Evolutionary conservation across 2,113 vertebrate genomes (phyloP).

Genomic region (Pagrus major): DNA sequence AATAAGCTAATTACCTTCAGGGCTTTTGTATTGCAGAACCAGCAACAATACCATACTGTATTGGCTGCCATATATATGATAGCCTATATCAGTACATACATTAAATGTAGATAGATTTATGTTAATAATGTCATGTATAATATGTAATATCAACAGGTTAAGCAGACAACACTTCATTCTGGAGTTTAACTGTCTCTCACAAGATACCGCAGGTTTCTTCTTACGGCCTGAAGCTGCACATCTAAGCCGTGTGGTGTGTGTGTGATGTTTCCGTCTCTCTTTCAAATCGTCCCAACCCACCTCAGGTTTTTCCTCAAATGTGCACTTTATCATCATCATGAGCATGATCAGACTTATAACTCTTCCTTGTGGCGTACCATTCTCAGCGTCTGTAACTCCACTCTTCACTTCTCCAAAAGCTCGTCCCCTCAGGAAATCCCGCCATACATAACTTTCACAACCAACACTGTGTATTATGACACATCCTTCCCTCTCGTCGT

Average conservation of each 20-base stretch:
- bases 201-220: no score
- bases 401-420: not conserved
- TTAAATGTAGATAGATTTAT: no score
- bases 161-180: no score
- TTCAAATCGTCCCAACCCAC: not conserved
- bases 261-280: not conserved
- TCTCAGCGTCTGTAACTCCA: not conserved
- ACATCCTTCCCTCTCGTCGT: not conserved
- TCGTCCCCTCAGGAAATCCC: not conserved
- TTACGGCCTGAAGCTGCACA: no score
- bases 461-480: not conserved
- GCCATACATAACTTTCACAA: not conserved
- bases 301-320: not conserved
- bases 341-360: not conserved
- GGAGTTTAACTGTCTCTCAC: no score
- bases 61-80: no score
- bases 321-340: not conserved
- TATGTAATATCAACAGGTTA: no score
- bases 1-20: no score
- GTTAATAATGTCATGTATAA: no score
- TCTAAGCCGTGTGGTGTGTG: not conserved
- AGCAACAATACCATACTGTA: no score
- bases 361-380: not conserved
- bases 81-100: no score
- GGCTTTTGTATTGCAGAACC: no score